Evolutionary conservation across 2,888 invertebrate species (phyloP), one percentile per base, ranked within the genome.

Genomic region (Epinotia brunnichana): DNA sequence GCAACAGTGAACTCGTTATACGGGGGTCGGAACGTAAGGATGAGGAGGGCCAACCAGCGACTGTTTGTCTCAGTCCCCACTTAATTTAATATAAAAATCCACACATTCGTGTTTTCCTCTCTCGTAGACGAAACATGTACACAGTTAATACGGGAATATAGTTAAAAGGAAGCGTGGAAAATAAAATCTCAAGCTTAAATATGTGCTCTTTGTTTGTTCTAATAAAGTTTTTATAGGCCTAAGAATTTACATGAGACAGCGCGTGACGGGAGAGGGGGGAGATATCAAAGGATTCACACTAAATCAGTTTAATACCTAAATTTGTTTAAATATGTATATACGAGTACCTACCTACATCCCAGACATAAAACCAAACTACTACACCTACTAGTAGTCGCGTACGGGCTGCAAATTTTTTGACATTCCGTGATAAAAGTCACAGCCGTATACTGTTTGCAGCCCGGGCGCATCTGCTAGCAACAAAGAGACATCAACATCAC

Each of bases 401-500:
- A 19, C 17, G 41, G 13, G 35, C 3, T n/a, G 54, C 11, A 63
- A 44, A 44, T 48, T 68, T 54, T 61, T 62, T 56, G 15, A 39
- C 54, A 24, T 48, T 56, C 35, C 56, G 83, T 82, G 84, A 85
- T 83, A 85, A 86, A 85, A 89, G 87, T 85, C 84, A 83, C 83
- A 85, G 81, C 76, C 72, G 81, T 81, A 86, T 87, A 87, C 87
- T 88, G 87, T 85, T 86, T 76, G 74, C 76, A 75, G 66, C 73
- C 78, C 81, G 83, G 82, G 78, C 77, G 77, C 81, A 84, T 85
- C 87, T 88, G 88, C 80, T 81, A 85, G 87, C 89, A 90, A 82
- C 89, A 90, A 82, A 88, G 77, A 83, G 83, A 84, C 85, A 85
- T 85, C 83, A 84, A 84, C 85, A 85, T 85, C 83, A 84, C 83